Evolutionary conservation across 2,797 vertebrate genomes (phyloP).

Genomic region (Mallotus villosus): DNA sequence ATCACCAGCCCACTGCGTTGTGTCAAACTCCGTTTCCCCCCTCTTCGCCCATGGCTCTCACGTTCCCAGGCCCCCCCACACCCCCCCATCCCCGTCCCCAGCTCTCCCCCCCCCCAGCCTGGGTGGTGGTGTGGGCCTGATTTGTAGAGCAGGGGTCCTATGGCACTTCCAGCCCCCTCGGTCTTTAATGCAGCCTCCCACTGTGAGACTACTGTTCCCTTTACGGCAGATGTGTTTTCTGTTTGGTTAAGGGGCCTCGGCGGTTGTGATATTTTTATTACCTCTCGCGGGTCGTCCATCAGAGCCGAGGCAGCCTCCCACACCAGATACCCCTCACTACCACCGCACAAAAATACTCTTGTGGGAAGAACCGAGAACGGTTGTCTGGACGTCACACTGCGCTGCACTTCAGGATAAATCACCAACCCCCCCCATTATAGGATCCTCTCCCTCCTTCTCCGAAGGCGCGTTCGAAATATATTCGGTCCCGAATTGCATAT

Average conservation of each 20-base stretch:
- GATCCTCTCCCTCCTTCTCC: constrained; percentile 68
- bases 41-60: not conserved
- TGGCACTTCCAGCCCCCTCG: constrained; percentile 60
- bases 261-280: constrained; percentile 82
- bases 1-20: constrained; percentile 66
- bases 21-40: constrained; percentile 70
- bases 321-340: constrained; percentile 55
- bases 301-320: constrained; percentile 58
- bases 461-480: constrained; percentile 36
- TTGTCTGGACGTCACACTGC: constrained; percentile 83
- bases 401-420: constrained; percentile 80
- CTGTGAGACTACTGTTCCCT: constrained; percentile 79
- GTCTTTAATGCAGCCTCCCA: constrained; percentile 74
- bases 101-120: constrained; percentile 18
- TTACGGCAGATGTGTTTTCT: constrained; percentile 81
- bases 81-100: constrained; percentile 29
- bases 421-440: constrained; percentile 76
- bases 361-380: constrained; percentile 77
- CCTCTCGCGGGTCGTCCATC: constrained; percentile 76
- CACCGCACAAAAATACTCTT: constrained; percentile 78
- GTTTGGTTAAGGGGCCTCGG: constrained; percentile 77
- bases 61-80: not conserved
- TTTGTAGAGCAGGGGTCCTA: constrained; percentile 65
- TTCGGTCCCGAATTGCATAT: constrained; percentile 71
- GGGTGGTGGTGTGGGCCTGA: constrained; percentile 37